Percentiles rank a stretch among this genome's conserved stretches.
Conservation (phyloP, 64 coral and sea anemone genomes). For the Montipora efflorescens region DNA sequence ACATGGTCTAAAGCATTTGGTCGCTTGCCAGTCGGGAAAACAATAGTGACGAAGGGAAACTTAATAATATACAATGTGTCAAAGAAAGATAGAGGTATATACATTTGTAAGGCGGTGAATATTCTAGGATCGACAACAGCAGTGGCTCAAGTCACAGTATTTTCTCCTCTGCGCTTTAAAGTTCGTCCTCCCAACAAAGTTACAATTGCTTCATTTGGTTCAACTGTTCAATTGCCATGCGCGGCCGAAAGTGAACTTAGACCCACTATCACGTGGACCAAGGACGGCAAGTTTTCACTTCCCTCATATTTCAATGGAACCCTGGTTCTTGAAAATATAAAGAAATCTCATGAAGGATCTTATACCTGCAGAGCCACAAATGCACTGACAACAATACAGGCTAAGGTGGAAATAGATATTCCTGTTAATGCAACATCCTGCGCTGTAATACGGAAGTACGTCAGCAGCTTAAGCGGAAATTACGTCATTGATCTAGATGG, state of each 20-base stretch:
- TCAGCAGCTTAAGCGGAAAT: accelerated
- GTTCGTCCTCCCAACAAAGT: background rate
- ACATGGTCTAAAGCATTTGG: background rate
- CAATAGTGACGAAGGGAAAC: background rate
- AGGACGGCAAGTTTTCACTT: background rate
- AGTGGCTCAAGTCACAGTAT: background rate
- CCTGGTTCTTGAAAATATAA: too few species aligned
- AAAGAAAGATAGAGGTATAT: conserved; percentile 27
- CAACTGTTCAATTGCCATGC: too few species aligned
- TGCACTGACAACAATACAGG: too few species aligned
- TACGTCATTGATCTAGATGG: too few species aligned
- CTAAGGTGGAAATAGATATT: too few species aligned
- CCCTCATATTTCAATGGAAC: background rate
- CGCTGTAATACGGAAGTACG: too few species aligned
- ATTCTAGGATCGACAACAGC: background rate
- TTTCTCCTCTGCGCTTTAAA: background rate
- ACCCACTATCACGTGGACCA: too few species aligned
- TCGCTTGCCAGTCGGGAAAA: too few species aligned
- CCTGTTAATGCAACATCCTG: too few species aligned
- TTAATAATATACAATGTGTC: background rate
- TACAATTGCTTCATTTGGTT: background rate
- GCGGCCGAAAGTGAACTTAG: too few species aligned
- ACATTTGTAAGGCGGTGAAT: conserved; percentile 42
- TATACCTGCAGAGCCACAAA: too few species aligned
- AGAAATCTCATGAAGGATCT: too few species aligned